phyloP scores from a whole-genome alignment of 1,140 invertebrate species.

The Ips nitidus region DNA sequence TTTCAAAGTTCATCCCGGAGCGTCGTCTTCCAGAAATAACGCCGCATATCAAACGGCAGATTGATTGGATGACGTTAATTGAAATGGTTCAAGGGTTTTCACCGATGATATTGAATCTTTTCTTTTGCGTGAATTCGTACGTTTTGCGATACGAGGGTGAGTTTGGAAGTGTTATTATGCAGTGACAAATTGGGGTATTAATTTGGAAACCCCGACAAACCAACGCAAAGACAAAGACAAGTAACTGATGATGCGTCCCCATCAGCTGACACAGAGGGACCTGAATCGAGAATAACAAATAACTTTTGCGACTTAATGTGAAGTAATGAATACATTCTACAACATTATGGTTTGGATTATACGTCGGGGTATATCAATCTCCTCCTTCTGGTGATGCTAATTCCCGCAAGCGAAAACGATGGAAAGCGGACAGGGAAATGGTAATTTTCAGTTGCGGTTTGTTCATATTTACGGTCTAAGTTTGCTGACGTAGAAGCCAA shows the following conservation, averaged over 20 bases:
- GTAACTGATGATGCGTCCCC: slow-evolving; percentile 13
- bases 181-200: slow-evolving; percentile 1
- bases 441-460: not conserved
- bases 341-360: slow-evolving; percentile 53
- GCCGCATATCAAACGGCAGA: slow-evolving; percentile 46
- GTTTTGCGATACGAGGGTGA: not conserved
- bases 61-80: slow-evolving; percentile 51
- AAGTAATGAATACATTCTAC: slow-evolving; percentile 53
- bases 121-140: not conserved
- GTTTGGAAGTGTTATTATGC: not conserved
- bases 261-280: slow-evolving; percentile 10
- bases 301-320: slow-evolving; percentile 49
- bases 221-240: slow-evolving; percentile 17
- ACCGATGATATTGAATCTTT: slow-evolving; percentile 10
- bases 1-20: slow-evolving; percentile 18
- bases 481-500: no score
- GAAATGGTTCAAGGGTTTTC: slow-evolving; percentile 36
- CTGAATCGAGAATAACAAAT: slow-evolving; percentile 44
- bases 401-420: slow-evolving; percentile 33
- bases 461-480: no score
- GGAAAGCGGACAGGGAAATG: slow-evolving; percentile 7
- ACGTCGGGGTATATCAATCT: slow-evolving; percentile 49
- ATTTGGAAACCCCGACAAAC: slow-evolving; percentile 6
- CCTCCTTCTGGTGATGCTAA: slow-evolving; percentile 12
- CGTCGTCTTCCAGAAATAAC: slow-evolving; percentile 41